Evolutionary conservation across 1,140 invertebrate species (phyloP), one percentile per base, ranked within the genome.

Genomic region (Drosophila kohkoa): DNA sequence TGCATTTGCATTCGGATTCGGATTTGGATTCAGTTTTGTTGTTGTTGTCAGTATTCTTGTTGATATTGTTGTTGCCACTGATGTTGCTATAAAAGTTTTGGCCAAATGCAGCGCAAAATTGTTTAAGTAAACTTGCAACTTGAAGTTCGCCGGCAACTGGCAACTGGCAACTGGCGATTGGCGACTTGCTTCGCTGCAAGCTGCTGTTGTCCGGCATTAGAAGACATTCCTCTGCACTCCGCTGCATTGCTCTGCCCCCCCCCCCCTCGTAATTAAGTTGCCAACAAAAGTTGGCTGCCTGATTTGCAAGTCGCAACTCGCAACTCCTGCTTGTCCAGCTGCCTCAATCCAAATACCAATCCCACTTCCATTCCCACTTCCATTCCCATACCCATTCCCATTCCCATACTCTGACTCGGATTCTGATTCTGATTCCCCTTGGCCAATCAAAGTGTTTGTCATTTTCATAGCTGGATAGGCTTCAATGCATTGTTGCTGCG

Each of bases 301-400:
- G 80, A 79, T 79, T 82, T 76, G 81, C 79, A 81, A 78, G 65
- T 81, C 81, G 81, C 81, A 81, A 66, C 46, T 41, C 25, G 81
- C 81, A 81, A 66, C 46, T 41, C 25, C 49, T 20, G 49, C 67
- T 52, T 13, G 46, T 13, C 55, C 65, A 58, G 30, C 35, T 35
- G 7, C 59, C 16, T 62, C 4, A 10, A 1, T 16, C 20, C 3
- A 25, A 41, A 38, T 38, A 32, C 32, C 32, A 5, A 32, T 32
- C 35, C 30, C 20, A 25, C 4, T 25, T 11, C n/a, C 4, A 5
- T 0, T 20, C n/a, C 2, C 20, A 20, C 20, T 20, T 20, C 16
- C 28, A n/a, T 15, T 52, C 38, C 46, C 25, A 41, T 13, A 41
- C 16, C 16, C 28, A n/a, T 15, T 52, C 38, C 46, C 25, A 41